A percentile compares a stretch with the other conserved stretches of the same genome.
Evolutionary conservation across 2,888 invertebrate genomes (phyloP).

Genomic region (Cryptosula pallasiana): DNA sequence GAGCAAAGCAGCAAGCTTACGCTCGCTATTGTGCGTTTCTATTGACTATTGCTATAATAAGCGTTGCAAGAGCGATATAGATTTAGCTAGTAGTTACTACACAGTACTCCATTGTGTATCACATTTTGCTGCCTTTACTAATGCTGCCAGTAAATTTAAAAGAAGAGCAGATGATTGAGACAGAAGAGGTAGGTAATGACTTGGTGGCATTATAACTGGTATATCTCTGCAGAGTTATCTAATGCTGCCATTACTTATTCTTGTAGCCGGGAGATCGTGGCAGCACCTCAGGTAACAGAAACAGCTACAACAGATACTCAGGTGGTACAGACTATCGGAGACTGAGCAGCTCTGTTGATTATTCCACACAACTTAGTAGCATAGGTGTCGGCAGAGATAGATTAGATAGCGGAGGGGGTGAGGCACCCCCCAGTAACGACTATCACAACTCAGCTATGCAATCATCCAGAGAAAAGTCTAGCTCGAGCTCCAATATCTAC

Average conservation of each 20-base stretch:
- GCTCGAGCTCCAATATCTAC: conserved; percentile 17
- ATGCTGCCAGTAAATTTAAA: no score
- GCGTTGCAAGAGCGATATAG: not conserved
- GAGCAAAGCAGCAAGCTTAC: not conserved
- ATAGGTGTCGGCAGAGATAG: not conserved
- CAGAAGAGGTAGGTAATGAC: no score
- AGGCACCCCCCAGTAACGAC: not conserved
- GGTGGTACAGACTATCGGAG: not conserved
- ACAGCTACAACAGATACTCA: conserved; percentile 8
- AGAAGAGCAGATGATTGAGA: no score
- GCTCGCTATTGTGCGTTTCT: not conserved
- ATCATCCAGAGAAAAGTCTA: not conserved
- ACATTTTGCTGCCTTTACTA: no score
- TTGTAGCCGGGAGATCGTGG: not conserved
- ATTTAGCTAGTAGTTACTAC: not conserved
- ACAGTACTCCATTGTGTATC: no score
- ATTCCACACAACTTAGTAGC: not conserved
- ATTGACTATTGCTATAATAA: not conserved
- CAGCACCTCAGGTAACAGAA: not conserved
- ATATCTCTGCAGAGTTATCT: no score
- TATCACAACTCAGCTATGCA: conserved; percentile 7
- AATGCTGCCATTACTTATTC: no score
- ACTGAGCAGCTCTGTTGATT: conserved; percentile 18
- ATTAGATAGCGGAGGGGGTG: not conserved
- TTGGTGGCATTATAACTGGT: no score